Base-by-base conservation (phyloP, 2,113 vertebrate species). In the Nicator chloris region DNA sequence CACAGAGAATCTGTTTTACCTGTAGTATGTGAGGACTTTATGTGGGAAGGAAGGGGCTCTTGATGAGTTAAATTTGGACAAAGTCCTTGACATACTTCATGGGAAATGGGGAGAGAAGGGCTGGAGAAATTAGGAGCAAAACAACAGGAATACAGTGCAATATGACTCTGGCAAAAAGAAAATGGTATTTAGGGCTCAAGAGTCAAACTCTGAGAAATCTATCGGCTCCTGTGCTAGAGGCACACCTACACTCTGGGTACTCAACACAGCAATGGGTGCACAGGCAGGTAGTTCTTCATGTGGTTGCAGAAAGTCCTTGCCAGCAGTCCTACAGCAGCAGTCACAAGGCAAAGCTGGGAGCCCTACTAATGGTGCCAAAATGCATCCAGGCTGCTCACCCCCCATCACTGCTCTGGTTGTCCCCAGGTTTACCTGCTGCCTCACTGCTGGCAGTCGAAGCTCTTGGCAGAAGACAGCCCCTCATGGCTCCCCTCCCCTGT, bases 381-480 rank as follows among this genome's bases (percentile, higher is more conserved):
- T 49, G 22, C 10, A 26, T 54, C 19, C n/a, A n/a, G 12, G 19
- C 64, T 78, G 60, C 51, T 77, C 51, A 44, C 17, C 7, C 35
- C 35, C 21, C 33, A 40, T 6, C 12, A 3, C 37, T 63, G 8
- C 39, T 84, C 28, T 3, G 0, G 44, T 56, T 3, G 12, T 49
- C 53, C 60, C 39, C 27, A 24, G 20, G 20, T 83, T 94, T 75
- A 88, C 61, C 49, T 17, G 1, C 44, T 84, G 71, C 68, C 37
- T 88, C 0, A 0, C 47, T 56, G 71, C 75, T 80, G 44, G 71
- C 42, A 83, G 37, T 7, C 0, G 0, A 78, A 94, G 57, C 23
- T 88, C 51, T 81, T 64, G 44, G 78, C 82, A 86, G 64, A 73
- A 86, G 68, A 20, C 6, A 14, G 37, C 12, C 51, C 72, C 35